Base-by-base conservation (phyloP, 2,113 vertebrate genomes). In the Gymnobelideus leadbeateri region DNA sequence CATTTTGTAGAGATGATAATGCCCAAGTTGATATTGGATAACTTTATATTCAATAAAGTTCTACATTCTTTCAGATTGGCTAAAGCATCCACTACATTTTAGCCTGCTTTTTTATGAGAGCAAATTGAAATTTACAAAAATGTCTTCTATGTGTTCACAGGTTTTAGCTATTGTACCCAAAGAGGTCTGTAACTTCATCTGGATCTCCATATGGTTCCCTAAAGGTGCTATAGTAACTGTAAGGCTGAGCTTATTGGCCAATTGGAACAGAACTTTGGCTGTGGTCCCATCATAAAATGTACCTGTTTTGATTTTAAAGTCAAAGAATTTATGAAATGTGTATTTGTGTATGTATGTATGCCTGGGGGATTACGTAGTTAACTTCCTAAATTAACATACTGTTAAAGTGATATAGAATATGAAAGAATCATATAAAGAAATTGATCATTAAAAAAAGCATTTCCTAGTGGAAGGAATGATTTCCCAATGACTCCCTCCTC, bases 161-260 rank as follows among this genome's bases (percentile, higher is more conserved):
- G 31, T 68, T 96, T 89, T 6, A n/a, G 6, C 54, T 51, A 47
- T 53, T 92, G 77, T 1, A 47, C 14, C 93, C 6, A 97, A 92
- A 43, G n/a, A 1, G 9, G 12, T 10, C 89, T 47, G 19, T 51
- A 23, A 55, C 53, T 96, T 93, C 68, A 95, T 90, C 51, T 84
- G 89, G 16, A 23, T 52, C 43, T 53, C 3, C 0, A 92, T 11
- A 57, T 91, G 51, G 28, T 92, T 89, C 89, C 55, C 51, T 89
- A 50, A 91, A 0, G 16, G 54, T 89, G 3, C 9, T 55, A 91
- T 12, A 51, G 10, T 93, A 92, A 68, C 43, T 94, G 8, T 77
- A 96, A 95, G 28, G 16, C 43, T 52, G 19, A 92, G 52, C 12
- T 68, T 37, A 68, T 37, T 68, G 61, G 1, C 31, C 26, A 16